These are phyloP conservation scores for Cheiracanthium punctorium DNA, from an alignment of 2,888 invertebrate species.

Conservation along the genomic window DNA sequence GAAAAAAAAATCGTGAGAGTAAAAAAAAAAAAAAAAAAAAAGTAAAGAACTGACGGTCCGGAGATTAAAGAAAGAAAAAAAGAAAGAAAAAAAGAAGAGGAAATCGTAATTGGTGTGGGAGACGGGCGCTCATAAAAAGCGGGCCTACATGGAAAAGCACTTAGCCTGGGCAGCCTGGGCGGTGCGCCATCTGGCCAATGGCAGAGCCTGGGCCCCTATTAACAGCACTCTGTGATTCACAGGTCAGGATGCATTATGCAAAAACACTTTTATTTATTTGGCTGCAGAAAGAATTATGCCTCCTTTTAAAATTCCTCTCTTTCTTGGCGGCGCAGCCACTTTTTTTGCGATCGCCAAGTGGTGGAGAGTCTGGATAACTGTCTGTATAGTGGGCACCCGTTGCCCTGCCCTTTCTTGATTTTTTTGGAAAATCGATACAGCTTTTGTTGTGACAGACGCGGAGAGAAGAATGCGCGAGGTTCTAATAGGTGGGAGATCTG, in stretches of 20 bases:
- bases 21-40: constrained; percentile 4
- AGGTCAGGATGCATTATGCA: constrained; percentile 65
- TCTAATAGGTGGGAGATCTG: too few species aligned
- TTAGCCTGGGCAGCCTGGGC: constrained; percentile 51
- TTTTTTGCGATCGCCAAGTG: constrained; percentile 34
- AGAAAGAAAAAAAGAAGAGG: not conserved
- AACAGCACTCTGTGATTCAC: constrained; percentile 49
- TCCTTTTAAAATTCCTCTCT: constrained; percentile 64
- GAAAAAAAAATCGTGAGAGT: not conserved
- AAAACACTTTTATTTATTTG: constrained; percentile 66
- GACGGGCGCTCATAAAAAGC: constrained; percentile 49
- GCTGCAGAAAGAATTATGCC: constrained; percentile 56
- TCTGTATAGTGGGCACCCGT: too few species aligned
- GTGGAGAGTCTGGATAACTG: not conserved
- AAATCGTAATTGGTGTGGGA: constrained; percentile 60
- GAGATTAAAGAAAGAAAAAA: not conserved
- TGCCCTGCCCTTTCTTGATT: too few species aligned
- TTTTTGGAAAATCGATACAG: too few species aligned
- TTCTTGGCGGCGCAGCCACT: constrained; percentile 42
- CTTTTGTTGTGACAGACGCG: too few species aligned
- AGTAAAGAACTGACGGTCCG: not conserved
- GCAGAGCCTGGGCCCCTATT: constrained; percentile 35
- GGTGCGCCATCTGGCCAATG: constrained; percentile 66
- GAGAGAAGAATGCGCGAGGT: too few species aligned
- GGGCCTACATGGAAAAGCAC: constrained; percentile 66